Percentiles rank a stretch among this genome's conserved stretches.
phyloP scores from a whole-genome alignment of 2,113 vertebrate genomes.

The Clarias macrocephalus region DNA sequence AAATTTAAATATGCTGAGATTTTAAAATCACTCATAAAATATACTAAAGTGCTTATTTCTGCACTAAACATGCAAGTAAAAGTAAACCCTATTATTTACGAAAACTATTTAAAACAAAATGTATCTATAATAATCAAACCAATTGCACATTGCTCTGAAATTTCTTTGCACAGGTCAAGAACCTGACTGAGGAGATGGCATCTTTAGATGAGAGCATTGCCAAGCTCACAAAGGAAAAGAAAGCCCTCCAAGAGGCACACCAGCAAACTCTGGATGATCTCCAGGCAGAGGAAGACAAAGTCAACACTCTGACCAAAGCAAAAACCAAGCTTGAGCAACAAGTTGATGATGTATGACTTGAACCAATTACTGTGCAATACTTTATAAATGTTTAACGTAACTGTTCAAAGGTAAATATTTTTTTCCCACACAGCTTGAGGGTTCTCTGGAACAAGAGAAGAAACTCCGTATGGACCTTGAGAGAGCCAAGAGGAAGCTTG shows the following conservation, averaged over 20 bases:
- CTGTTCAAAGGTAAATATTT: too few relatives aligned
- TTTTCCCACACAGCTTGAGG: constrained; percentile 77
- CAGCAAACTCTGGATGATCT: constrained; percentile 67
- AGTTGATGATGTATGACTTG: constrained; percentile 52
- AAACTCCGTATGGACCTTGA: constrained; percentile 91
- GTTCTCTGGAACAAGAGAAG: constrained; percentile 92
- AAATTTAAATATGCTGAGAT: too few relatives aligned
- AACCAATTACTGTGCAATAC: neutral
- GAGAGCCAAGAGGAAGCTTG: constrained; percentile 86
- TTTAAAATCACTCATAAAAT: too few relatives aligned
- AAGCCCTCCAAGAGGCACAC: constrained; percentile 58
- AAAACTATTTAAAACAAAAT: too few relatives aligned
- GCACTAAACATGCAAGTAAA: too few relatives aligned
- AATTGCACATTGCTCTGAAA: neutral
- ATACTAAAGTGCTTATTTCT: too few relatives aligned
- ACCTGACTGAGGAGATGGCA: constrained; percentile 19
- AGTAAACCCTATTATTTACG: too few relatives aligned
- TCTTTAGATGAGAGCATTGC: constrained; percentile 44
- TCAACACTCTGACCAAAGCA: constrained; percentile 70
- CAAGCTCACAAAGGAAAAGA: constrained; percentile 54
- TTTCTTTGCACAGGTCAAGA: neutral
- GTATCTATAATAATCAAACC: too few relatives aligned
- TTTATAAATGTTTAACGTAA: neutral
- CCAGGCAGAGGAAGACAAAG: constrained; percentile 75
- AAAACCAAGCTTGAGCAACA: constrained; percentile 58